Conservation (phyloP, 2,113 vertebrate species). For the Sterna hirundo region DNA sequence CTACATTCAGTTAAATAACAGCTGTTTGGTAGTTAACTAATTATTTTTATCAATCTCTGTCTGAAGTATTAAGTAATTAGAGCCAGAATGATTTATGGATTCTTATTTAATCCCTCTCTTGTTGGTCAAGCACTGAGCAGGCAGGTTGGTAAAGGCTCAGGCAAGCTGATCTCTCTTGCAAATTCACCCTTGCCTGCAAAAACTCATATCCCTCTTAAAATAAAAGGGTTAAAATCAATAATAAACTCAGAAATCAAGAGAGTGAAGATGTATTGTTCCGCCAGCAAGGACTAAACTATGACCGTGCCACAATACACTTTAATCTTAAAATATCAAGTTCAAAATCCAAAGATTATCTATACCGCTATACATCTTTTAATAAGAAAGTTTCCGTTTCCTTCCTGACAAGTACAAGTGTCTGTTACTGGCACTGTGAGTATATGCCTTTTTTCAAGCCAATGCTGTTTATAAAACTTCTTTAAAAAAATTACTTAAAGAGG, state of each 20-base stretch:
- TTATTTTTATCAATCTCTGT: neutral
- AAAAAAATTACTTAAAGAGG: neutral
- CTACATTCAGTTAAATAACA: neutral
- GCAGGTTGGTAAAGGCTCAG: neutral
- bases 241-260: neutral
- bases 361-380: neutral
- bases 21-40: neutral
- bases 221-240: neutral
- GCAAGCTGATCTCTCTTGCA: neutral
- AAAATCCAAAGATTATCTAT: neutral
- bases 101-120: neutral
- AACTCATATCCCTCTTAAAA: neutral
- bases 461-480: neutral
- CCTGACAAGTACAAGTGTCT: neutral
- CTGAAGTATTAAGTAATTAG: neutral
- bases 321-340: neutral
- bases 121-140: neutral
- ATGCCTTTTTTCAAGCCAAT: neutral
- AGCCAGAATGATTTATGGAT: neutral
- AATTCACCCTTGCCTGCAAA: neutral
- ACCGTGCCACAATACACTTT: fast-evolving
- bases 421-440: neutral
- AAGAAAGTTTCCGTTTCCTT: constrained; percentile 17
- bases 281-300: neutral
- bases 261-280: neutral